These are phyloP conservation scores for Microctenopoma stevenorrisi DNA, from an alignment of 2,797 vertebrate genomes.

Conservation along the genomic window DNA sequence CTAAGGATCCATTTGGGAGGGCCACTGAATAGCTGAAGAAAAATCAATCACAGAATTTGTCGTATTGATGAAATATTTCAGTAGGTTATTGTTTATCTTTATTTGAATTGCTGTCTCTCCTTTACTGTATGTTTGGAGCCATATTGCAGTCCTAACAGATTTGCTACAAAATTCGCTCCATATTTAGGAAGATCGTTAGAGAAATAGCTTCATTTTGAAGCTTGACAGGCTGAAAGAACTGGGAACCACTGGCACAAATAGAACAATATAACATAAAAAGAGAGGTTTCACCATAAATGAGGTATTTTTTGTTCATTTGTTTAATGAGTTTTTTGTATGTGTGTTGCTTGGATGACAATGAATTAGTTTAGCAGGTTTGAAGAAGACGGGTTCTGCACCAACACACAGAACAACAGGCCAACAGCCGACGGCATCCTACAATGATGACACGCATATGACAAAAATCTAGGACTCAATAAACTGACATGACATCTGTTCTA, in stretches of 20 bases:
- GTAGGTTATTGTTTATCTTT: not conserved
- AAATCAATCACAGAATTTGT: not conserved
- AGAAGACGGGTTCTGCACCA: conserved; percentile 8
- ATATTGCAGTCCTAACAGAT: not conserved
- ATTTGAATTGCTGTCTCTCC: not conserved
- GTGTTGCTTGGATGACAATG: conserved; percentile 50
- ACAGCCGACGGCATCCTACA: conserved; percentile 1
- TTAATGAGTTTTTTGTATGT: conserved; percentile 51
- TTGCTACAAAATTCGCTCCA: not conserved
- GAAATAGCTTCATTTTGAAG: not conserved
- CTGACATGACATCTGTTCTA: conserved; percentile 12
- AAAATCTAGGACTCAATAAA: conserved; percentile 9
- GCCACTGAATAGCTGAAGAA: not conserved
- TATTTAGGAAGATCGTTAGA: not conserved
- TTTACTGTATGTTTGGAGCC: not conserved
- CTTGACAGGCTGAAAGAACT: not conserved
- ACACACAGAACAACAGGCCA: conserved; percentile 6
- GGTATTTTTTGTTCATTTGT: conserved; percentile 29
- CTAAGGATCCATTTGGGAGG: not conserved
- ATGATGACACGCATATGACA: conserved; percentile 7
- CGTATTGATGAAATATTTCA: not conserved
- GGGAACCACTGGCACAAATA: not conserved
- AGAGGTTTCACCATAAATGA: conserved; percentile 4
- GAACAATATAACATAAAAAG: not conserved
- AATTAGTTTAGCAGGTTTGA: conserved; percentile 27